Conservation (phyloP, 2,888 invertebrate genomes). For the Rugalucina vietnamica region DNA sequence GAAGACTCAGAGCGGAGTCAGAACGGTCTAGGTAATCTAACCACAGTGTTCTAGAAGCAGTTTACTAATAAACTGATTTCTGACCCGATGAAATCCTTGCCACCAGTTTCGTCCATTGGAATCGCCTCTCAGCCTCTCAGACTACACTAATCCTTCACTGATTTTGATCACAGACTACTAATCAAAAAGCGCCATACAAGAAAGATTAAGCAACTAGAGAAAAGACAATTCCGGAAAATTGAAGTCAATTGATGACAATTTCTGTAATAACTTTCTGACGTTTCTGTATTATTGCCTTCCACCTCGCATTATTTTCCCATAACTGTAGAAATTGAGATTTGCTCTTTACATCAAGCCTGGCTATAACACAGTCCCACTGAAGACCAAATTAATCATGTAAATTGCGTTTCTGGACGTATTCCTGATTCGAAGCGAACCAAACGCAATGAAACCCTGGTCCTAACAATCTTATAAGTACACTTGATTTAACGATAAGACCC, state of each 20-base stretch:
- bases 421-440: not conserved
- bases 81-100: too few relatives aligned
- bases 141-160: too few relatives aligned
- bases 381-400: constrained; percentile 11
- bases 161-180: too few relatives aligned
- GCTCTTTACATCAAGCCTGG: not conserved
- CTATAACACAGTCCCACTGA: not conserved
- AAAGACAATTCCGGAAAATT: not conserved
- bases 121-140: too few relatives aligned
- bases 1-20: too few relatives aligned
- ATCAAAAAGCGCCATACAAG: too few relatives aligned
- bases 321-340: constrained; percentile 48
- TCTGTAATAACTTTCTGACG: constrained; percentile 4
- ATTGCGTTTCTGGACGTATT: constrained; percentile 13
- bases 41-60: too few relatives aligned
- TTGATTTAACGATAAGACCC: constrained; percentile 20
- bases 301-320: constrained; percentile 56
- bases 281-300: constrained; percentile 27
- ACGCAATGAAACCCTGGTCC: not conserved
- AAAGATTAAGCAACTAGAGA: not conserved
- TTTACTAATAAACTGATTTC: too few relatives aligned
- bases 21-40: too few relatives aligned
- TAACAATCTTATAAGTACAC: constrained; percentile 11
- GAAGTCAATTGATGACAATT: constrained; percentile 6
- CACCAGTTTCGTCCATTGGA: too few relatives aligned